Conservation (phyloP, 2,797 vertebrate genomes). For the Atherinosoma microstoma region DNA sequence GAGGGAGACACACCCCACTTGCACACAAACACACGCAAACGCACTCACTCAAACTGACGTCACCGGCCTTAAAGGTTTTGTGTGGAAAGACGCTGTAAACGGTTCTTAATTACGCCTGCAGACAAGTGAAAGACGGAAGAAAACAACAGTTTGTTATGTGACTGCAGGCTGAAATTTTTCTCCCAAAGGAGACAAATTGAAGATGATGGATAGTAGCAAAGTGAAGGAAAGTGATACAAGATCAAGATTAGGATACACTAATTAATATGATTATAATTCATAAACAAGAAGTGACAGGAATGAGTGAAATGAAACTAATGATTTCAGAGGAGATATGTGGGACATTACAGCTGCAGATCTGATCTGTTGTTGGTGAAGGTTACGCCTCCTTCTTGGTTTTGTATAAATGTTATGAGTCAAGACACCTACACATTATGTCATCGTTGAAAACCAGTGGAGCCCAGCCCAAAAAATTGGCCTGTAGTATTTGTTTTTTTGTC, state of each 20-base stretch:
- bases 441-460: not conserved
- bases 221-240: slow-evolving; percentile 1
- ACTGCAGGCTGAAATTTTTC: slow-evolving; percentile 38
- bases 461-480: not conserved
- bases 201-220: slow-evolving; percentile 37
- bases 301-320: slow-evolving; percentile 59
- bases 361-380: slow-evolving; percentile 8
- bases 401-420: slow-evolving; percentile 14
- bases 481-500: not conserved
- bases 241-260: slow-evolving; percentile 14
- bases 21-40: slow-evolving; percentile 51
- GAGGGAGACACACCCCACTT: slow-evolving; percentile 59
- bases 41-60: slow-evolving; percentile 34
- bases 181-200: slow-evolving; percentile 17
- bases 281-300: slow-evolving; percentile 28
- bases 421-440: not conserved
- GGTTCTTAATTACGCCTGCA: slow-evolving; percentile 55
- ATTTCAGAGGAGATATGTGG: slow-evolving; percentile 40
- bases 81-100: slow-evolving; percentile 57
- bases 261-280: slow-evolving; percentile 18
- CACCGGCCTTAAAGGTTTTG: slow-evolving; percentile 43
- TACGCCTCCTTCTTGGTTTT: not conserved
- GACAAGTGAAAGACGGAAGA: slow-evolving; percentile 27
- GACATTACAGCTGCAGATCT: slow-evolving; percentile 14
- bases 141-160: slow-evolving; percentile 38